Evolutionary conservation across 2,113 vertebrate species (phyloP).

Genomic region (Corapipo altera): DNA sequence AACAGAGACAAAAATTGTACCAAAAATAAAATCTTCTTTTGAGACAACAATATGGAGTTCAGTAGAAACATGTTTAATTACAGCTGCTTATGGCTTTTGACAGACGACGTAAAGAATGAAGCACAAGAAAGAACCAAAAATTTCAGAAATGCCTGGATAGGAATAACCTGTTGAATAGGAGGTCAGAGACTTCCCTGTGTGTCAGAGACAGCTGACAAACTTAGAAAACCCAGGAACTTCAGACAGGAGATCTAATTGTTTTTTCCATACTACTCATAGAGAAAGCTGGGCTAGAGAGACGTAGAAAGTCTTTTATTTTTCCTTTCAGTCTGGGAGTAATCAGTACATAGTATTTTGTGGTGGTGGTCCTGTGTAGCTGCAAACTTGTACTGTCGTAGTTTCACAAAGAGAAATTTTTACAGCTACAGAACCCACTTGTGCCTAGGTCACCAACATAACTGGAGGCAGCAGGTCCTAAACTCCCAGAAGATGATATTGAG

Average conservation of each 20-base stretch:
- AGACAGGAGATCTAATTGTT: not conserved
- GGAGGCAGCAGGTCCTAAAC: not conserved
- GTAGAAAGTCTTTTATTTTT: not conserved
- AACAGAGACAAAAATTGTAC: not conserved
- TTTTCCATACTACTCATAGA: not conserved
- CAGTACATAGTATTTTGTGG: not conserved
- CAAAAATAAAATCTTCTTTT: not conserved
- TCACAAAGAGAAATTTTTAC: not conserved
- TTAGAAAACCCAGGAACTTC: not conserved
- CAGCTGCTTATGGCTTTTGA: not conserved
- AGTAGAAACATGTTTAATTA: not conserved
- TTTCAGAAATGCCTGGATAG: not conserved
- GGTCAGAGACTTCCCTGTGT: not conserved
- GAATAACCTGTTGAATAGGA: not conserved
- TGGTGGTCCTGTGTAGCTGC: not conserved
- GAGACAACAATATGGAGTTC: not conserved
- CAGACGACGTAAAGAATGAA: not conserved
- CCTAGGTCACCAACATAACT: not conserved
- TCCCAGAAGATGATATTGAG: not conserved
- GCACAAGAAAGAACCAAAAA: not conserved
- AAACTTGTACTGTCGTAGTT: not conserved
- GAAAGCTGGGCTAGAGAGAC: not conserved
- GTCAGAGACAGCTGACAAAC: not conserved
- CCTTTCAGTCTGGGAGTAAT: not conserved
- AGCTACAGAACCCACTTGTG: not conserved